Base-by-base conservation (phyloP, 2,113 vertebrate species). In the Perca flavescens region DNA sequence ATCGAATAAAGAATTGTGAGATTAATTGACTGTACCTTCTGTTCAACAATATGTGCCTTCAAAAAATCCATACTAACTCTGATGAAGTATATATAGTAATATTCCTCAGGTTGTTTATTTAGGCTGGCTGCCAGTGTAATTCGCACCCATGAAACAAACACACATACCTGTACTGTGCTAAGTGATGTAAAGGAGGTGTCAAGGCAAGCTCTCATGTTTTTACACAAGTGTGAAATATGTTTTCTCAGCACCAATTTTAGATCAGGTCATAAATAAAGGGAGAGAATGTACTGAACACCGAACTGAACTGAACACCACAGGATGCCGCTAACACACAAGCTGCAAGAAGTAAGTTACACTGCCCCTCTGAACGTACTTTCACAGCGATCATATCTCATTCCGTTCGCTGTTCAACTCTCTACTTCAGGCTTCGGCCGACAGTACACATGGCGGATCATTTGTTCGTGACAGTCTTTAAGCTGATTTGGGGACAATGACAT, bases 61-160 rank as follows among this genome's bases (percentile, higher is more conserved):
- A 40, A 40, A 40, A 71, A 57, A 43, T 25, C 12, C 13, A 5
- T 9, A 10, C 6, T 2, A 17, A 58, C n/a, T 14, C n/a, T 57
- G 5, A 25, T 34, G 16, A 5, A 21, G 40, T 73, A 31, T 58
- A 40, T 40, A 40, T 40, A 40, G 40, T 40, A 57, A 22, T 17
- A 19, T 46, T 19, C 28, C 31, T 36, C 50, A 53, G 15, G 21
- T 62, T 52, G 58, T 11, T 52, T 74, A 13, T 22, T 54, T 15
- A 76, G 12, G 56, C 12, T 56, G 34, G 16, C 47, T 64, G 60
- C 73, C 47, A 50, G 25, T 74, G 71, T 74, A 22, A 15, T 49
- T 73, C 14, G 16, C 4, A 10, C 22, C 21, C 43, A 34, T 15
- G 66, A 69, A 6, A 15, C 19, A 43, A 5, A 43, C 22, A 56